phyloP scores from a whole-genome alignment of 1,140 invertebrate genomes.

The Aricia agestis region DNA sequence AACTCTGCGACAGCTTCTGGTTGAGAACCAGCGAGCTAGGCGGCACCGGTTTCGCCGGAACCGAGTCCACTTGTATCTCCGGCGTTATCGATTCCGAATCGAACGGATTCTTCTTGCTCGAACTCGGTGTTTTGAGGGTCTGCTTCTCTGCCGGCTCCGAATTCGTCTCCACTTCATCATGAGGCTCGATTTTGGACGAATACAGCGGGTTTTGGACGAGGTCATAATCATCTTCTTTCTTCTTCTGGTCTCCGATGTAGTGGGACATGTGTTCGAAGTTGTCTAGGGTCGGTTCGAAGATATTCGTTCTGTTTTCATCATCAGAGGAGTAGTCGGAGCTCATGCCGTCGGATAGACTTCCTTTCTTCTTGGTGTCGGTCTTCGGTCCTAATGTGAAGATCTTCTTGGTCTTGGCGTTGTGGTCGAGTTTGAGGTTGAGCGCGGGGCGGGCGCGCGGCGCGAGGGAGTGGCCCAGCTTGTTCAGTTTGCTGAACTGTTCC shows the following conservation, averaged over 20 bases:
- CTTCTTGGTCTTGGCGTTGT: conserved; percentile 58
- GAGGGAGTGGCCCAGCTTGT: conserved; percentile 83
- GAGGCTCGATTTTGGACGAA: conserved; percentile 69
- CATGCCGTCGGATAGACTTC: conserved; percentile 68
- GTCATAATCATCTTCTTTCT: conserved; percentile 59
- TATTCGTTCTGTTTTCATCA: conserved; percentile 71
- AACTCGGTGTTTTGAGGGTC: conserved; percentile 52
- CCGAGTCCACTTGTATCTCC: conserved; percentile 75
- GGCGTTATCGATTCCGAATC: conserved; percentile 52
- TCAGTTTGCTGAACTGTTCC: conserved; percentile 89
- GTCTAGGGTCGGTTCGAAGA: conserved; percentile 73
- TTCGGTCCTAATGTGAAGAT: conserved; percentile 74
- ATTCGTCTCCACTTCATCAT: conserved; percentile 34
- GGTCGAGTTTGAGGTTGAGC: conserved; percentile 62
- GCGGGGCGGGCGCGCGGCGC: conserved; percentile 73
- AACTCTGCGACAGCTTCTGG: conserved; percentile 82
- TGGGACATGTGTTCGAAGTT: conserved; percentile 72
- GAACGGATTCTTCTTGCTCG: conserved; percentile 76
- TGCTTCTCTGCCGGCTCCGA: conserved; percentile 35
- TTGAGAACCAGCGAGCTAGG: conserved; percentile 76
- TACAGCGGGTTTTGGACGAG: conserved; percentile 70
- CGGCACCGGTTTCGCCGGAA: conserved; percentile 58
- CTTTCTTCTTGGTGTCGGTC: conserved; percentile 61
- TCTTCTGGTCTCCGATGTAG: conserved; percentile 60
- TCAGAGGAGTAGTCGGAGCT: conserved; percentile 73